Evolutionary conservation across 2,113 vertebrate genomes (phyloP).

Genomic region (Solea senegalensis): DNA sequence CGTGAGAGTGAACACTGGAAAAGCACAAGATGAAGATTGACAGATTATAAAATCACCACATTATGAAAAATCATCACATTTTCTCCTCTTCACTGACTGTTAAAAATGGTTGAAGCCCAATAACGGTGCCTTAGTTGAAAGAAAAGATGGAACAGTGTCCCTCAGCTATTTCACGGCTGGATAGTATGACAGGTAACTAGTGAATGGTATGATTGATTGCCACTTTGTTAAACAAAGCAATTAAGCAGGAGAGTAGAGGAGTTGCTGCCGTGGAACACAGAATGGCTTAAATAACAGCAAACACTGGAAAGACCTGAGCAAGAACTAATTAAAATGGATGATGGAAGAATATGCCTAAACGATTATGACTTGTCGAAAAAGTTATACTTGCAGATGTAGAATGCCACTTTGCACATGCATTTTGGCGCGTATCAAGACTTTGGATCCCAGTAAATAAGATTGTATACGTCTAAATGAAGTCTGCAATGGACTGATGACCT

Average conservation of each 20-base stretch:
- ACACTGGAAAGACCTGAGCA: slow-evolving; percentile 51
- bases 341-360: slow-evolving; percentile 32
- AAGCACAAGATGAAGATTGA: slow-evolving; percentile 62
- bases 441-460: too few species aligned
- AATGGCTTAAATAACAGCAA: slow-evolving; percentile 65
- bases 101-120: slow-evolving; percentile 22
- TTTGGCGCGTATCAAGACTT: too few species aligned
- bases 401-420: too few species aligned
- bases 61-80: slow-evolving; percentile 36
- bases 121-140: slow-evolving; percentile 50
- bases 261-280: slow-evolving; percentile 55
- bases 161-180: slow-evolving; percentile 72
- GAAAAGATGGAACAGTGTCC: slow-evolving; percentile 60
- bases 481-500: too few species aligned
- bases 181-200: slow-evolving; percentile 70
- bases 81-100: slow-evolving; percentile 50
- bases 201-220: slow-evolving; percentile 78
- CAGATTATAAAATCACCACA: slow-evolving; percentile 51
- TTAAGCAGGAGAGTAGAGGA: slow-evolving; percentile 68
- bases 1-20: slow-evolving; percentile 17
- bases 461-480: too few species aligned
- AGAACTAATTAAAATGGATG: slow-evolving; percentile 73
- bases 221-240: slow-evolving; percentile 81
- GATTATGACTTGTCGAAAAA: slow-evolving; percentile 9
- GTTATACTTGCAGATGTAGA: too few species aligned